A percentile compares a stretch with the other conserved stretches of the same genome.
phyloP scores from a whole-genome alignment of 2,113 vertebrate genomes.

The Oreotragus oreotragus region DNA sequence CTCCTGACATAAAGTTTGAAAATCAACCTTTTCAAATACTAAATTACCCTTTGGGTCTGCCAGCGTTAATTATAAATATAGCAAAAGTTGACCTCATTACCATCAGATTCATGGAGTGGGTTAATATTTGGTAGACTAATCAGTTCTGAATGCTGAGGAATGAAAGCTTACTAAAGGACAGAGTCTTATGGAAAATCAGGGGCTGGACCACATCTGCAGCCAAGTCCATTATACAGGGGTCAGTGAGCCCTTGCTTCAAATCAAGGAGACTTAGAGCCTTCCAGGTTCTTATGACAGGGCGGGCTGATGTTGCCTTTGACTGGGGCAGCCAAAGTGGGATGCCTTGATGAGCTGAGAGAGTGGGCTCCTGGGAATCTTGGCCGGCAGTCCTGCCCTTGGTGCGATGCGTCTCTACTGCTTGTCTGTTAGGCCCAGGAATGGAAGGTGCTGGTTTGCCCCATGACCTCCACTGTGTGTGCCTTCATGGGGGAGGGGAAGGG shows the following conservation, averaged over 20 bases:
- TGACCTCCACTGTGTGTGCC: not conserved
- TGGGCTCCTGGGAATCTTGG: not conserved
- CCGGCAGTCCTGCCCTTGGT: not conserved
- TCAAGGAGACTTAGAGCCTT: not conserved
- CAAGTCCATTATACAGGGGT: not conserved
- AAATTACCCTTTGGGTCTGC: no score
- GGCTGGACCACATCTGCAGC: not conserved
- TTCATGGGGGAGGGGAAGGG: not conserved
- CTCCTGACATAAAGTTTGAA: no score
- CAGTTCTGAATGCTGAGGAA: not conserved
- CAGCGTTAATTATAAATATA: no score
- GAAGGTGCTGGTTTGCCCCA: not conserved
- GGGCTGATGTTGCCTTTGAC: not conserved
- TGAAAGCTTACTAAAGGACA: not conserved
- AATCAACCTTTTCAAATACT: no score
- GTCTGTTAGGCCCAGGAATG: not conserved
- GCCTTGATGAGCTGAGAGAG: not conserved
- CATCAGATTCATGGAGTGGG: no score
- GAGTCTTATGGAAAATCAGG: not conserved
- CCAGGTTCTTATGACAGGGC: not conserved
- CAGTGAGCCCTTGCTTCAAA: not conserved
- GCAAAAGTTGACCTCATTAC: no score
- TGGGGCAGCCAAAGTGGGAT: not conserved
- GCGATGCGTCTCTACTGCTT: not conserved
- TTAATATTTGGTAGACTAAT: slow-evolving; percentile 65